phyloP scores from a whole-genome alignment of 2,113 vertebrate genomes.

The Passer domesticus region DNA sequence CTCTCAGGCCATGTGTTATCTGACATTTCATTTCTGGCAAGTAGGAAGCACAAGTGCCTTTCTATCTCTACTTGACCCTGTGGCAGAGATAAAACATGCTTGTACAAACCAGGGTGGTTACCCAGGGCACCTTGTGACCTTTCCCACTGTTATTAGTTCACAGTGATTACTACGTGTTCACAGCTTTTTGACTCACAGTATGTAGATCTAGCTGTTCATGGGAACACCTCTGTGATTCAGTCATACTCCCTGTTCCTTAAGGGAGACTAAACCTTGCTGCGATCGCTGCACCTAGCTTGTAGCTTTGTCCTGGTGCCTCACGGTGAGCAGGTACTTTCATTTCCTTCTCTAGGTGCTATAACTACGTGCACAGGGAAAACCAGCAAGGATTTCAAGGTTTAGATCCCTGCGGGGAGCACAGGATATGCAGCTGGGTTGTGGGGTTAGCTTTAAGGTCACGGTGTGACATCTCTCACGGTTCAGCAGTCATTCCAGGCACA shows the following conservation, averaged over 20 bases:
- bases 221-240: neutral
- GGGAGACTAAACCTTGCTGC: neutral
- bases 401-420: neutral
- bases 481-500: neutral
- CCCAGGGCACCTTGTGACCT: neutral
- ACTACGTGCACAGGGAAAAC: neutral
- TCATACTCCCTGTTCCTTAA: neutral
- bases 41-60: neutral
- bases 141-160: neutral
- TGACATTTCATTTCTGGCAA: neutral
- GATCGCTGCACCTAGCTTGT: neutral
- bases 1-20: neutral
- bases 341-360: neutral
- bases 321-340: neutral
- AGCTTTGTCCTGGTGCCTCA: neutral
- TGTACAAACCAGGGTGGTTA: neutral
- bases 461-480: slow-evolving; percentile 15
- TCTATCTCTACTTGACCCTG: neutral
- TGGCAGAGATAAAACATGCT: neutral
- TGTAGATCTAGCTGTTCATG: neutral
- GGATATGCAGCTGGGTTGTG: slow-evolving; percentile 3
- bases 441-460: neutral
- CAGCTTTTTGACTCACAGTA: neutral
- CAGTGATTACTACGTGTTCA: neutral
- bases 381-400: neutral